Evolutionary conservation across 2,113 vertebrate genomes (phyloP).

Genomic region (Diphyllodes magnificus): DNA sequence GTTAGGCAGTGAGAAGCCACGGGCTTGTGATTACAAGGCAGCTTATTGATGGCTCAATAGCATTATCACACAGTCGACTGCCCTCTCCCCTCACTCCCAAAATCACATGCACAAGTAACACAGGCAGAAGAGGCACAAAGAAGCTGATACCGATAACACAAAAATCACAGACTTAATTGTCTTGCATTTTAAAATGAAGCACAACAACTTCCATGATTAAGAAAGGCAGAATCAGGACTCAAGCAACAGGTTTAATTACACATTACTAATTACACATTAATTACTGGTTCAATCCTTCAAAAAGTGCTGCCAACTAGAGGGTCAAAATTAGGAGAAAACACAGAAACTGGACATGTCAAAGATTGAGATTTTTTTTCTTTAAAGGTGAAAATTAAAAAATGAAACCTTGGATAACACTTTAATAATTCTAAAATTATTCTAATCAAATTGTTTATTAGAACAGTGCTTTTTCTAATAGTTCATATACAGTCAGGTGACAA

Average conservation of each 20-base stretch:
- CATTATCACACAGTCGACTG: background rate
- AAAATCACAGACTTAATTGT: background rate
- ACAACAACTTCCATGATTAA: background rate
- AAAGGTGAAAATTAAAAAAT: background rate
- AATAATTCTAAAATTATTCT: background rate
- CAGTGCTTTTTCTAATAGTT: background rate
- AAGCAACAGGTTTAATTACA: background rate
- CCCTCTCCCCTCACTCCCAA: background rate
- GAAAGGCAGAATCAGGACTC: background rate
- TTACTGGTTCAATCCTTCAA: background rate
- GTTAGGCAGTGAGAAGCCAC: background rate
- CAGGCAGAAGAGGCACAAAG: background rate
- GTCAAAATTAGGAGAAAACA: background rate
- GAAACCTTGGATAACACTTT: background rate
- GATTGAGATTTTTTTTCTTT: background rate
- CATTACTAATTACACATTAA: background rate
- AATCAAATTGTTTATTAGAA: background rate
- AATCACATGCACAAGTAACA: background rate
- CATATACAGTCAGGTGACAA: constrained; percentile 12
- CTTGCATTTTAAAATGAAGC: background rate
- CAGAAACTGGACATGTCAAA: background rate
- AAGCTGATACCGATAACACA: background rate
- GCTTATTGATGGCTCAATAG: background rate
- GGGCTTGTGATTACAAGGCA: background rate
- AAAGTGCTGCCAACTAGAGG: background rate